phyloP scores from a whole-genome alignment of 2,113 vertebrate genomes.

The Okapia johnstoni region DNA sequence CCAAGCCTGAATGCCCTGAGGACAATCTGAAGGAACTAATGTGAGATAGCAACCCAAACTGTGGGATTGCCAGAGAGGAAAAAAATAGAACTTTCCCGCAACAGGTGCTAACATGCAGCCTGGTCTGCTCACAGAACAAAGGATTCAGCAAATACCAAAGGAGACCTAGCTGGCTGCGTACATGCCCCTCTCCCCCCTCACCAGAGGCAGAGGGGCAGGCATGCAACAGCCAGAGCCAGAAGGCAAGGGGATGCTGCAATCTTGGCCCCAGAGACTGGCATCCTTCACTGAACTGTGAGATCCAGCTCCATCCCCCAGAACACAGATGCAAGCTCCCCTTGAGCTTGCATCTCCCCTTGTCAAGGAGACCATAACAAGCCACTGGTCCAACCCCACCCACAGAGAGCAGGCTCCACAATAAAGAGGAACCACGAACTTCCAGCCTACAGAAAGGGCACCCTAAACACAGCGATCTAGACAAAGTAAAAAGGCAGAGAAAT shows the following conservation, averaged over 20 bases:
- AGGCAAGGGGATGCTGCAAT: neutral
- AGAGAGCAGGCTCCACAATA: neutral
- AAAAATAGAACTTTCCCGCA: neutral
- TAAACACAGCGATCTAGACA: neutral
- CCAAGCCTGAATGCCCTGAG: neutral
- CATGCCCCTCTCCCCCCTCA: rapidly evolving
- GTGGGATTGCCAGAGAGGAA: neutral
- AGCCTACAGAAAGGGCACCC: neutral
- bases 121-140: neutral
- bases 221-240: neutral
- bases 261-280: neutral
- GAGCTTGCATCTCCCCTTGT: neutral
- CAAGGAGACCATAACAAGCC: neutral
- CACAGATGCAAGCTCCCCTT: neutral
- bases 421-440: neutral
- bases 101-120: neutral
- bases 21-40: neutral
- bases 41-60: neutral
- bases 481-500: neutral
- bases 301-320: neutral
- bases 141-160: neutral
- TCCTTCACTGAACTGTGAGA: neutral
- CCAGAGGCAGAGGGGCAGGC: neutral
- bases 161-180: neutral
- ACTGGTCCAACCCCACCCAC: neutral